Percentiles rank a stretch among this genome's conserved stretches.
Evolutionary conservation across 2,888 invertebrate species (phyloP).

Genomic region (Hydropsyche betteni): DNA sequence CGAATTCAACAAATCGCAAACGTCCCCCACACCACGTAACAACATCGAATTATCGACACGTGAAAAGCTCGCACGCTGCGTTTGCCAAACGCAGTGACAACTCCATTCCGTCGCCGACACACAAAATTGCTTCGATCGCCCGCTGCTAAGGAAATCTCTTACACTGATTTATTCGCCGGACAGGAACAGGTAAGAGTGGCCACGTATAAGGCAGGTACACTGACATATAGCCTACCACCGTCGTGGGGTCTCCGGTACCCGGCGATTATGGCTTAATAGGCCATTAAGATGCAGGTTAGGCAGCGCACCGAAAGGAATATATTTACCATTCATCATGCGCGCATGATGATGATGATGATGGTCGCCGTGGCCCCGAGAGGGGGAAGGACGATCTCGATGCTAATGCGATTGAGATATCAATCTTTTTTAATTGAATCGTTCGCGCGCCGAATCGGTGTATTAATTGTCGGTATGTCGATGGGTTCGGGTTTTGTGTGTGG

Average conservation of each 20-base stretch:
- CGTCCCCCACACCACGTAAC: too few relatives aligned
- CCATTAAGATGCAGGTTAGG: slow-evolving; percentile 43
- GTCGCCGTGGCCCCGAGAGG: too few relatives aligned
- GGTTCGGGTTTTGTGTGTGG: too few relatives aligned
- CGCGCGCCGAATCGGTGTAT: not conserved
- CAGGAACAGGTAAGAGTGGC: too few relatives aligned
- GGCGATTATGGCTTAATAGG: slow-evolving; percentile 48
- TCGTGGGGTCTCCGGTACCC: slow-evolving; percentile 13
- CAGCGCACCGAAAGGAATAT: slow-evolving; percentile 44
- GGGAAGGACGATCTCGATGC: slow-evolving; percentile 34
- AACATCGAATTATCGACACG: not conserved
- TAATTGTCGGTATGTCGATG: too few relatives aligned
- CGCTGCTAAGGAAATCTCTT: slow-evolving; percentile 37
- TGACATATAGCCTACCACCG: not conserved
- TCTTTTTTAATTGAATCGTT: slow-evolving; percentile 35
- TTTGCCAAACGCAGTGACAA: slow-evolving; percentile 23
- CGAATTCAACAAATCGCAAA: too few relatives aligned
- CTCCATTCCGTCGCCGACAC: slow-evolving; percentile 18
- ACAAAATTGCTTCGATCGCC: slow-evolving; percentile 42
- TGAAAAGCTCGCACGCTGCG: not conserved
- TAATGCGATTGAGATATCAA: slow-evolving; percentile 44
- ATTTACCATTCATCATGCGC: slow-evolving; percentile 43
- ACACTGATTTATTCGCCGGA: slow-evolving; percentile 38
- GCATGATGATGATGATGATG: too few relatives aligned
- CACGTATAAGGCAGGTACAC: too few relatives aligned